Evolutionary conservation across 2,797 vertebrate genomes (phyloP).

Genomic region (Syndactyla subalaris): DNA sequence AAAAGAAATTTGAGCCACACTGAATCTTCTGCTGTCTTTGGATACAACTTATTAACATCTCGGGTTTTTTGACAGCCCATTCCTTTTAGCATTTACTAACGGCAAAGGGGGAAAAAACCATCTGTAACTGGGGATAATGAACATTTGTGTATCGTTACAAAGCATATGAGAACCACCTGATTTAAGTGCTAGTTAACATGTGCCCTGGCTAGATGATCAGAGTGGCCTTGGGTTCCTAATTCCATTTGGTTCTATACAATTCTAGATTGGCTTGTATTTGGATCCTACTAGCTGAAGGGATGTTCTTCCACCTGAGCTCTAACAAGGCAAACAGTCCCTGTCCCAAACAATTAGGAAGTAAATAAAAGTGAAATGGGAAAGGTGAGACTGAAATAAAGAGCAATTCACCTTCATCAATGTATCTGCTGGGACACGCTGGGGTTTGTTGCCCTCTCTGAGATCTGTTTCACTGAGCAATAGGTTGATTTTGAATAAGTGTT

Average conservation of each 20-base stretch:
- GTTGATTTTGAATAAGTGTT: accelerated
- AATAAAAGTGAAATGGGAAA: neutral
- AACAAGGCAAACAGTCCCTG: neutral
- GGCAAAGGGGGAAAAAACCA: no score
- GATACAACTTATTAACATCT: neutral
- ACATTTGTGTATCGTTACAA: neutral
- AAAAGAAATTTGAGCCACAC: neutral
- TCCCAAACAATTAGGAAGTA: neutral
- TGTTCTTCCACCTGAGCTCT: neutral
- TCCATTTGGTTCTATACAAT: neutral
- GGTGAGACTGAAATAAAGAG: neutral
- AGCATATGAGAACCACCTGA: neutral
- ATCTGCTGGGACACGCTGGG: neutral
- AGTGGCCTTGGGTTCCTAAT: neutral
- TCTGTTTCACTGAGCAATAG: neutral
- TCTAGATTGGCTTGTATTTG: neutral
- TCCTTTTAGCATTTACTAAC: neutral
- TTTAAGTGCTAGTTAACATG: neutral
- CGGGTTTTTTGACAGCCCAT: neutral
- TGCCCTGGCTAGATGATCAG: neutral
- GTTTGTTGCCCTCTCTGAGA: neutral
- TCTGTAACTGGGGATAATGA: neutral
- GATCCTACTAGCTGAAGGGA: neutral
- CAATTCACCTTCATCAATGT: neutral
- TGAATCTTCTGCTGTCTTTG: neutral